Evolutionary conservation across 2,113 vertebrate species (phyloP).

Genomic region (Bujurquina vittata): DNA sequence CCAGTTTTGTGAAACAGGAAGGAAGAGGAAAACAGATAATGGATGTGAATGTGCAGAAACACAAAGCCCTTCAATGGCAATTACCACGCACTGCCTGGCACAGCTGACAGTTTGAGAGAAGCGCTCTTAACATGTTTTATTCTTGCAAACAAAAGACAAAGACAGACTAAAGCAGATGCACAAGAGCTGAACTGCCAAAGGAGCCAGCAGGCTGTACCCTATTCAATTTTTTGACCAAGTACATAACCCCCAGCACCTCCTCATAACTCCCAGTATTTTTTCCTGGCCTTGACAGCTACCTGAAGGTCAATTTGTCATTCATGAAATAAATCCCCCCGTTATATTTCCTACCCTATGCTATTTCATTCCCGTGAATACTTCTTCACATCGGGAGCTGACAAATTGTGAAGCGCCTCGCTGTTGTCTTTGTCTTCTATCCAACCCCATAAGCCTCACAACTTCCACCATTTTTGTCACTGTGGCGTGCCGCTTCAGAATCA

Average conservation of each 20-base stretch:
- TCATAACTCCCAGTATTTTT: background rate
- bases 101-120: slow-evolving; percentile 69
- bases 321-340: background rate
- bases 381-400: slow-evolving; percentile 60
- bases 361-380: background rate
- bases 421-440: slow-evolving; percentile 28
- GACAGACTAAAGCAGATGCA: slow-evolving; percentile 45
- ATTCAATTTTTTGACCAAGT: slow-evolving; percentile 12
- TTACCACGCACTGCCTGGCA: slow-evolving; percentile 71
- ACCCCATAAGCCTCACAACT: slow-evolving; percentile 43
- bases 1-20: slow-evolving; percentile 52
- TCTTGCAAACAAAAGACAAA: slow-evolving; percentile 65
- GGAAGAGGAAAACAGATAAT: slow-evolving; percentile 63
- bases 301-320: slow-evolving; percentile 11
- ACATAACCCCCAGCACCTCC: slow-evolving; percentile 4
- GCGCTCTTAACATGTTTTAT: slow-evolving; percentile 54
- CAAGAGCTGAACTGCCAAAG: slow-evolving; percentile 48
- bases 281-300: background rate
- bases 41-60: slow-evolving; percentile 63
- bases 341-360: background rate
- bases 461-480: slow-evolving; percentile 51
- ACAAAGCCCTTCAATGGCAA: slow-evolving; percentile 71
- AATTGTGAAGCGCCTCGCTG: slow-evolving; percentile 73
- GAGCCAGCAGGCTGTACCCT: slow-evolving; percentile 10
- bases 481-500: slow-evolving; percentile 35